Base-by-base conservation (phyloP, 35 echinoderm and acorn worm species). In the Chiridota heheva region DNA sequence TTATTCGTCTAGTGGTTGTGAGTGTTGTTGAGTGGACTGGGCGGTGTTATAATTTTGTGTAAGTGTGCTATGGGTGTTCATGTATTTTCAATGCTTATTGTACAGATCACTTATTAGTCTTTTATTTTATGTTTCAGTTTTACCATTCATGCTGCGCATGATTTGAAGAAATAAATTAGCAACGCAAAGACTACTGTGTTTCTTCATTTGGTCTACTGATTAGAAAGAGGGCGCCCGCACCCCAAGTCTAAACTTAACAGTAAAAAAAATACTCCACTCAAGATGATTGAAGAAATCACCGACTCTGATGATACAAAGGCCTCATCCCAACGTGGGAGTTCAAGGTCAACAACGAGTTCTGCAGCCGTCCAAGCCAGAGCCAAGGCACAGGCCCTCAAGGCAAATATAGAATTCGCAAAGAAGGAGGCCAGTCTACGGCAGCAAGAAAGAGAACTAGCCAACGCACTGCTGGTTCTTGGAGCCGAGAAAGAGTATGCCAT, bases 401-500 rank as follows among this genome's bases (percentile, higher is more conserved):
- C 48, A 13, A 53, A 53, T 10, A 22, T 53, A 53, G 48, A 22
- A 53, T 53, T 53, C 48, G 48, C 22, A 10, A 53, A 53, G 48
- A 53, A 53, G 22, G 48, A 53, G 48, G 48, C 48, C 22, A 53
- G 48, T 53, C 48, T 53, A 22, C 10, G 48, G 48, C 48, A 53
- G 22, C 48, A 53, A 22, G 48, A 53, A 22, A 53, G 48, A 53
- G 48, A 53, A 53, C 48, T 53, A 22, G 48, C 48, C 22, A 53
- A 53, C 22, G 48, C 48, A 53, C 22, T 53, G 48, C 48, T 53
- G 22, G 48, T 53, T 53, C 48, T 53, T 53, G 48, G 48, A 53
- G 48, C 48, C 22, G 48, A 53, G 48, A 53, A 53, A 53, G 48
- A 53, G 48, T 53, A 53, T 53, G 48, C 48, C 48, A 53, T 53